Percentiles rank a stretch among this genome's conserved stretches.
These are phyloP conservation scores for Theodoxus fluviatilis DNA, from an alignment of 2,888 invertebrate genomes.

Conservation along the genomic window DNA sequence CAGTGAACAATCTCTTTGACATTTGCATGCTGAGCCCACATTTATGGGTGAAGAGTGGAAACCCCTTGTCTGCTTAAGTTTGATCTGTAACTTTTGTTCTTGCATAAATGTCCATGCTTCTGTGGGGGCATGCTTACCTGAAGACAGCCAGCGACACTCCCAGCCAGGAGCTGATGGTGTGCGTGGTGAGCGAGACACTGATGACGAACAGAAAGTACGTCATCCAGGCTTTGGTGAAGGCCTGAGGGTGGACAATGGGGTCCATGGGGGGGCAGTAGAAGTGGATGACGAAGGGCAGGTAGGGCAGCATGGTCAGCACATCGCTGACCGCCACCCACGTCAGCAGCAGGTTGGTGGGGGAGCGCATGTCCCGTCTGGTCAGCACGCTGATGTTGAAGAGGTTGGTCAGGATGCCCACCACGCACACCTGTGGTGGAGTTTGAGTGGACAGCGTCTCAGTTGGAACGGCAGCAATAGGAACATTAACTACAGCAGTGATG, in stretches of 20 bases:
- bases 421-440: no score
- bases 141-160: conserved; percentile 91
- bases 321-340: conserved; percentile 86
- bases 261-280: conserved; percentile 53
- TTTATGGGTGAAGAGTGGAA: no score
- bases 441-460: no score
- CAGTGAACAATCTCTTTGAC: no score
- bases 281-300: conserved; percentile 87
- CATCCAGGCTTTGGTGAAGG: conserved; percentile 61
- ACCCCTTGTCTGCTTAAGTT: no score
- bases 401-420: conserved; percentile 89
- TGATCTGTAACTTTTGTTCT: no score
- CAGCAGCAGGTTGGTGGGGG: conserved; percentile 88
- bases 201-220: conserved; percentile 75
- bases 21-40: no score
- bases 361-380: conserved; percentile 81
- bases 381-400: conserved; percentile 89
- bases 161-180: conserved; percentile 91
- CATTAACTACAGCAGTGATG: no score
- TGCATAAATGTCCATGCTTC: no score
- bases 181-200: conserved; percentile 85
- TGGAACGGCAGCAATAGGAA: no score
- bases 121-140: no score
- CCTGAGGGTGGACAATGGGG: conserved; percentile 41
- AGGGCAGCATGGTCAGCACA: conserved; percentile 86